These are phyloP conservation scores for Thomomys bottae DNA, from an alignment of 2,113 vertebrate species.

Conservation along the genomic window DNA sequence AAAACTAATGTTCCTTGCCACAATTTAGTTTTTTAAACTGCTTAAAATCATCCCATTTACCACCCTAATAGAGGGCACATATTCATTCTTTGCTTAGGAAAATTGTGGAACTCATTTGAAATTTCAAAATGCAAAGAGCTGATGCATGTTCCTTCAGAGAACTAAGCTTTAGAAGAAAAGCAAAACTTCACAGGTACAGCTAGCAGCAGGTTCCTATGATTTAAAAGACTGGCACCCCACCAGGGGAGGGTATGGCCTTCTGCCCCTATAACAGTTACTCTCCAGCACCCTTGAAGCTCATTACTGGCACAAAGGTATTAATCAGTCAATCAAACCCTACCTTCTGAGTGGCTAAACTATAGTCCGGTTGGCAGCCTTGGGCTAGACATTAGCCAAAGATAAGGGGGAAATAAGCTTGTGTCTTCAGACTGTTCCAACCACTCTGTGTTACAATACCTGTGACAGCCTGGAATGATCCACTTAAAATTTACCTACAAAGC, in stretches of 20 bases:
- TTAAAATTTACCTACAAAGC: neutral
- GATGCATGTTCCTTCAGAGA: neutral
- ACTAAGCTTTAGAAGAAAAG: neutral
- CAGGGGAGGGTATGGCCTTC: neutral
- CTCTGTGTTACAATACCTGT: neutral
- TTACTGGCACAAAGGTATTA: neutral
- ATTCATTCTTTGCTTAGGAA: slow-evolving; percentile 21
- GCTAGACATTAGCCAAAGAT: neutral
- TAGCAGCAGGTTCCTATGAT: neutral
- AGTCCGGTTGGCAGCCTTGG: neutral
- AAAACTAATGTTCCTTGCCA: neutral
- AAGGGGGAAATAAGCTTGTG: neutral
- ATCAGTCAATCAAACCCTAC: neutral
- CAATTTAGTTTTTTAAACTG: neutral
- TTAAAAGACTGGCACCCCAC: neutral
- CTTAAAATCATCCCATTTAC: neutral
- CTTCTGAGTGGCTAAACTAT: neutral
- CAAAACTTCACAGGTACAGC: neutral
- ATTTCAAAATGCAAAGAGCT: neutral
- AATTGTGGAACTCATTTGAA: neutral
- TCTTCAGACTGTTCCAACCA: neutral
- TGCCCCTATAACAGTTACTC: neutral
- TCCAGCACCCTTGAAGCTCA: neutral
- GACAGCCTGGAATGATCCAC: neutral
- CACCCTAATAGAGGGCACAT: neutral